Conservation (phyloP, 2,888 invertebrate species). For the Eristalis pertinax region DNA sequence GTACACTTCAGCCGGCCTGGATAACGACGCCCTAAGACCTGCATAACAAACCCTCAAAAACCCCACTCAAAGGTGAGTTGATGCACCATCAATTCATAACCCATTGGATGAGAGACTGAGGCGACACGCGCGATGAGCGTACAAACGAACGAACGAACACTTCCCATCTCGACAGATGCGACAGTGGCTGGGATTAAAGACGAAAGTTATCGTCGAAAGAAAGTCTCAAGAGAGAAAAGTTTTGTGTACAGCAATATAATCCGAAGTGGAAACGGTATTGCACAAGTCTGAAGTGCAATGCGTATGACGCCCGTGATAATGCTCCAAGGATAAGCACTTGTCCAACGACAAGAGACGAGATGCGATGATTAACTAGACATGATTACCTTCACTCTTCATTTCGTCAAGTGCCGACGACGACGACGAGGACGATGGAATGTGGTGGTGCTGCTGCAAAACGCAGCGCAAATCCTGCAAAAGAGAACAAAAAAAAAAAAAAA, state of each 20-base stretch:
- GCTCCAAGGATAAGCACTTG: background rate
- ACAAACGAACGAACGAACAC: background rate
- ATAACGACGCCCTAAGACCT: slow-evolving; percentile 59
- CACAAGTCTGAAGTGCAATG: slow-evolving; percentile 53
- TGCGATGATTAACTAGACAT: slow-evolving; percentile 16
- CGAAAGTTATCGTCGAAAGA: background rate
- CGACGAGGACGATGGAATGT: too few species aligned
- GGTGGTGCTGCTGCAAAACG: background rate
- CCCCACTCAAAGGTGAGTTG: slow-evolving; percentile 39
- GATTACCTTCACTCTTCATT: slow-evolving; percentile 42
- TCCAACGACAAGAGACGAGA: background rate
- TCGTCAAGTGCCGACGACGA: background rate
- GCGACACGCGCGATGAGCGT: background rate
- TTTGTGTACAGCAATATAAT: slow-evolving; percentile 40
- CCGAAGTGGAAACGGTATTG: slow-evolving; percentile 49
- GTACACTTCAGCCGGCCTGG: slow-evolving; percentile 37
- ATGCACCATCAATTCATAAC: slow-evolving; percentile 52
- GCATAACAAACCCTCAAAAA: slow-evolving; percentile 1
- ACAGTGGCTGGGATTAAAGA: slow-evolving; percentile 22
- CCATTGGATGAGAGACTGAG: slow-evolving; percentile 17
- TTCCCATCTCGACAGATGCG: slow-evolving; percentile 40
- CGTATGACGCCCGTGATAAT: slow-evolving; percentile 24
- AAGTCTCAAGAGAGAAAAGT: slow-evolving; percentile 26
- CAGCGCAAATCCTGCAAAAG: background rate
- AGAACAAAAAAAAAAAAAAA: too few species aligned